Conservation (phyloP, 2,113 vertebrate species). For the Bos taurus region ARS-UCD2.0 NC_037336.1:10839501-10840000, state of each 20-base stretch:
- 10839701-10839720: neutral
- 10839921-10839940: neutral
- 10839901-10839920: neutral
- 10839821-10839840: neutral
- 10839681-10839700: fast-evolving
- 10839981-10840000: neutral
- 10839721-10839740: neutral
- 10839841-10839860: neutral
- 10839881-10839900: neutral
- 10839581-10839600: neutral
- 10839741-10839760: neutral
- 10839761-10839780: neutral
- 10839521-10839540: neutral
- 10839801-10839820: neutral
- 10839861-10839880: neutral
- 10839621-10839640: neutral
- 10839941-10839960: neutral
- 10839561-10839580: neutral
- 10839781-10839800: neutral
- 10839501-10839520: neutral
- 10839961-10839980: neutral
- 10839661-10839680: neutral
- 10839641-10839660: neutral
- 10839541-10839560: too few relatives aligned
- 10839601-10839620: neutral